phyloP scores from a whole-genome alignment of 2,113 vertebrate species.

The Cyphomyrus plagiostoma region DNA sequence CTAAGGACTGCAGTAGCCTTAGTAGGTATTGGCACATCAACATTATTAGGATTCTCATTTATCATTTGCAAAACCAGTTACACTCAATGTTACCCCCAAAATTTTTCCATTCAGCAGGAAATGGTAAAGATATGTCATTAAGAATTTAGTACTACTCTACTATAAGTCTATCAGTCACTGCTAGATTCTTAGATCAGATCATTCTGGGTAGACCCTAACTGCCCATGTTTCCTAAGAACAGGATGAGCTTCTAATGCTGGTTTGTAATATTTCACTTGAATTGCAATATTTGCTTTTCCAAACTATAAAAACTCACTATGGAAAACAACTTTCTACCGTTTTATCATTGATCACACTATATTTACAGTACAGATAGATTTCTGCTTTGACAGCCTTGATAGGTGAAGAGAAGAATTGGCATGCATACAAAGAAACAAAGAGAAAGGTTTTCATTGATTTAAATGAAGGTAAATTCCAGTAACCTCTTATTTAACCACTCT shows the following conservation, averaged over 20 bases:
- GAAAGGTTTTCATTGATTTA: not conserved
- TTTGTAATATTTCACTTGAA: not conserved
- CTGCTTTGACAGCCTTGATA: not conserved
- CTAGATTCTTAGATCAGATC: not conserved
- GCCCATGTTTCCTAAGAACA: not conserved
- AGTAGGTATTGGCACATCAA: not conserved
- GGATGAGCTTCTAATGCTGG: not conserved
- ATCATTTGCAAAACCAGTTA: not conserved
- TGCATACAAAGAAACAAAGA: not conserved
- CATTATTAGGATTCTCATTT: not conserved
- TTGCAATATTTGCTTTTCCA: not conserved
- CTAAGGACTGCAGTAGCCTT: not conserved
- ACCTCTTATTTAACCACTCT: not conserved
- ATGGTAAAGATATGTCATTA: not conserved
- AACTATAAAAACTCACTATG: slow-evolving; percentile 10
- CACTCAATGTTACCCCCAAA: not conserved
- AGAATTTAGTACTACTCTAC: not conserved
- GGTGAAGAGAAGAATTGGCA: not conserved
- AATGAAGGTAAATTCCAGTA: not conserved
- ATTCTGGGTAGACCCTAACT: not conserved
- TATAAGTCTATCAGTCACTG: not conserved
- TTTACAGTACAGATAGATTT: not conserved
- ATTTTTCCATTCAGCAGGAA: not conserved
- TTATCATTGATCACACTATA: not conserved
- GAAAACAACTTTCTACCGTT: not conserved